Evolutionary conservation across 2,888 invertebrate genomes (phyloP).

Genomic region (Molanna angustata): DNA sequence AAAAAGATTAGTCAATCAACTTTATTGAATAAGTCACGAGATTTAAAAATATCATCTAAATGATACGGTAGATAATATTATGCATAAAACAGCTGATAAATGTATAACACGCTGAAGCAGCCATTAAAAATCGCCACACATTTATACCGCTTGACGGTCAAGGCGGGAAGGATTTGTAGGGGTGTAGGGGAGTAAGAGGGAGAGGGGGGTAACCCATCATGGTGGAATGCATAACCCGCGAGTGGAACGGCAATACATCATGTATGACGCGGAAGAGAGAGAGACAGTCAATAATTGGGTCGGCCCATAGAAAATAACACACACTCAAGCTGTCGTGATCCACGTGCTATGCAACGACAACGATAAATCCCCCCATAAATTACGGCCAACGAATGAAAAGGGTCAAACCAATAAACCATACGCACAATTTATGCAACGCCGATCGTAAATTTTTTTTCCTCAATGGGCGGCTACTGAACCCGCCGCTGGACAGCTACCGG

Average conservation of each 20-base stretch:
- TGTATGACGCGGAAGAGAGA: constrained; percentile 18
- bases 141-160: too few relatives aligned
- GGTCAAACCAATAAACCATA: constrained; percentile 5
- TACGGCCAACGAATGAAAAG: constrained; percentile 7
- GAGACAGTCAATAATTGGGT: constrained; percentile 29
- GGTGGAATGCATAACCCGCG: constrained; percentile 23
- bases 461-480: neutral
- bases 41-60: too few relatives aligned
- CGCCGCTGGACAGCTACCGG: neutral
- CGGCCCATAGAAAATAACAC: constrained; percentile 25
- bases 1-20: too few relatives aligned
- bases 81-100: constrained; percentile 32
- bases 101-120: too few relatives aligned
- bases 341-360: constrained; percentile 1
- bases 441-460: neutral
- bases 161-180: too few relatives aligned
- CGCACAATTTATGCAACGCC: neutral
- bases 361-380: constrained; percentile 12
- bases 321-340: constrained; percentile 8
- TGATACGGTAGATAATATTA: too few relatives aligned
- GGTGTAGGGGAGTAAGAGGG: too few relatives aligned
- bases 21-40: too few relatives aligned
- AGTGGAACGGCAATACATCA: constrained; percentile 23
- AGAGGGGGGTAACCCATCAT: constrained; percentile 14
- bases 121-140: constrained; percentile 29